phyloP scores from a whole-genome alignment of 2,888 invertebrate genomes.

The Athetis lepigone region DNA sequence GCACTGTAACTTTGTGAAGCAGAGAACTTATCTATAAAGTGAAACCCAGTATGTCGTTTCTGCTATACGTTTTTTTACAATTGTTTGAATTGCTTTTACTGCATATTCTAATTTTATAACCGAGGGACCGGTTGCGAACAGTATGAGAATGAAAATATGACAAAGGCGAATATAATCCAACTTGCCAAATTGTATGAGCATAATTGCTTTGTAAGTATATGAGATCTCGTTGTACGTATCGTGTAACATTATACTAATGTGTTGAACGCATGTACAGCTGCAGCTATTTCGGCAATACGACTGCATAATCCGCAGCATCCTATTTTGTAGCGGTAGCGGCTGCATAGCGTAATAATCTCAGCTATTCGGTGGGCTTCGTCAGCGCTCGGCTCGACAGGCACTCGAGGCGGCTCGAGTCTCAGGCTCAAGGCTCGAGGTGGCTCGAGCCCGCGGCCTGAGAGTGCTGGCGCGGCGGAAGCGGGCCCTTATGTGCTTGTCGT shows the following conservation, averaged over 20 bases:
- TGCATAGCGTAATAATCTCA: constrained; percentile 84
- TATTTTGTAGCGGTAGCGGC: constrained; percentile 78
- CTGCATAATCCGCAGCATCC: constrained; percentile 77
- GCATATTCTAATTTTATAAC: constrained; percentile 43
- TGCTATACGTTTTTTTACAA: constrained; percentile 65
- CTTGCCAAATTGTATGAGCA: background rate
- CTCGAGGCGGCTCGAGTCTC: constrained; percentile 80
- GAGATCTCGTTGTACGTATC: constrained; percentile 13
- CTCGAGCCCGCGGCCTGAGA: constrained; percentile 79
- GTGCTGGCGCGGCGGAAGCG: constrained; percentile 89
- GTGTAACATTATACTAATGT: constrained; percentile 38
- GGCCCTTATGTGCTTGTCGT: constrained; percentile 87
- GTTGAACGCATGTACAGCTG: constrained; percentile 43
- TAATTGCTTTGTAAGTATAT: constrained; percentile 23
- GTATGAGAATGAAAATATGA: constrained; percentile 15
- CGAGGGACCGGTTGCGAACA: constrained; percentile 3
- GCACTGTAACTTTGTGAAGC: no score
- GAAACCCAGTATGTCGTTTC: no score
- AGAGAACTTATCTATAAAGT: no score
- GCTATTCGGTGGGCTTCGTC: constrained; percentile 86
- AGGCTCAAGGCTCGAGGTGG: constrained; percentile 77
- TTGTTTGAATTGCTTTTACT: constrained; percentile 60
- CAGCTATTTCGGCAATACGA: constrained; percentile 64
- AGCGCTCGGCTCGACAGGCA: constrained; percentile 84
- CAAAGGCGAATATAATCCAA: background rate